Percentiles rank a stretch among this genome's conserved stretches.
These are phyloP conservation scores for Lasaia peninsularis DNA, from an alignment of 1,140 invertebrate genomes.

Conservation along the genomic window DNA sequence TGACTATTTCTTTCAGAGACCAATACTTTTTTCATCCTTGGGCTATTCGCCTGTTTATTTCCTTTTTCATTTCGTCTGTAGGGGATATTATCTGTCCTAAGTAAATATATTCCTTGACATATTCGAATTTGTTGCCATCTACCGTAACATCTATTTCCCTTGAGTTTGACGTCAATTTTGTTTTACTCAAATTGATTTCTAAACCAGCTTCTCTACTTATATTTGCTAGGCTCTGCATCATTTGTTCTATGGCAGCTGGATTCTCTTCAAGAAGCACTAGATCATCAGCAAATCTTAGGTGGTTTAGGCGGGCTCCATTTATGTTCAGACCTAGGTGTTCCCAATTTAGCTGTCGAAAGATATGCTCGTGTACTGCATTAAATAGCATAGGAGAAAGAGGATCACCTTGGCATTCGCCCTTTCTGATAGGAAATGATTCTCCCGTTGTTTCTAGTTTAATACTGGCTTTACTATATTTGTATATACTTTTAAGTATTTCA, in stretches of 20 bases:
- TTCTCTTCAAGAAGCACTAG: conserved; percentile 27
- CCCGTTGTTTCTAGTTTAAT: conserved; percentile 23
- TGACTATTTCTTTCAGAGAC: conserved; percentile 29
- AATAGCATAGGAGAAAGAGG: conserved; percentile 27
- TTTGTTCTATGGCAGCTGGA: conserved; percentile 19
- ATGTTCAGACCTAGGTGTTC: too few species aligned
- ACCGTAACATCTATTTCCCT: background rate
- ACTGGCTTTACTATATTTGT: conserved; percentile 22
- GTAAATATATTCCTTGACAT: conserved; percentile 23
- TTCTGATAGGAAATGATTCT: conserved; percentile 21
- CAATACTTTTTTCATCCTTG: conserved; percentile 29
- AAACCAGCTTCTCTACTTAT: too few species aligned
- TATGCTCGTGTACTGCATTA: conserved; percentile 16
- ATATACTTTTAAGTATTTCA: conserved; percentile 16
- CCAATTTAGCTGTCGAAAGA: conserved; percentile 23
- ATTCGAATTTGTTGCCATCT: conserved; percentile 19
- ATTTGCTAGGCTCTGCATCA: too few species aligned
- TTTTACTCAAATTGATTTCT: conserved; percentile 27
- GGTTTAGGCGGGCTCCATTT: conserved; percentile 19
- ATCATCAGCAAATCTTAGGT: conserved; percentile 31
- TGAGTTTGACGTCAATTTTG: conserved; percentile 25
- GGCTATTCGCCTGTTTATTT: conserved; percentile 24
- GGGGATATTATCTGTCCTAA: conserved; percentile 27
- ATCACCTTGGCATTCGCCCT: conserved; percentile 22
- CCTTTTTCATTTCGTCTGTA: conserved; percentile 22